Conservation (phyloP, 2,888 invertebrate genomes). For the Dendrolimus houi region DNA sequence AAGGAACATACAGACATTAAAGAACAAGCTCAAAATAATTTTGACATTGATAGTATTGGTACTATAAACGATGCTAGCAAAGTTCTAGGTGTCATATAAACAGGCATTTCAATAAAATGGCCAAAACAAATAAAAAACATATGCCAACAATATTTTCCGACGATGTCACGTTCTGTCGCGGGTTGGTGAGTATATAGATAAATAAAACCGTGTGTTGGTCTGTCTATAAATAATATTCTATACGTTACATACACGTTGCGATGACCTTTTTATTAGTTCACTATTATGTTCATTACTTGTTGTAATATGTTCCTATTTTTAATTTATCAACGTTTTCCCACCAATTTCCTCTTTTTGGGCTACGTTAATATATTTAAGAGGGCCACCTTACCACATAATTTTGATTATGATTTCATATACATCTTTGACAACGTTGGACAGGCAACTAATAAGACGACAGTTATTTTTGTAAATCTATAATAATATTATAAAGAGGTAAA, state of each 20-base stretch:
- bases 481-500: too few relatives aligned
- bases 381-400: too few relatives aligned
- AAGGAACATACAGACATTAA: too few relatives aligned
- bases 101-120: constrained; percentile 26
- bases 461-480: too few relatives aligned
- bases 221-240: constrained; percentile 52
- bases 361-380: neutral
- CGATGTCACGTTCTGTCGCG: constrained; percentile 8
- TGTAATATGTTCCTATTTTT: neutral
- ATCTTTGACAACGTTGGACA: too few relatives aligned
- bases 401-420: too few relatives aligned
- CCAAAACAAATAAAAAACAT: neutral
- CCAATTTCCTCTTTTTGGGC: neutral
- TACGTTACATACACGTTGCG: constrained; percentile 41
- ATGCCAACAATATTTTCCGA: neutral
- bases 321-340: neutral
- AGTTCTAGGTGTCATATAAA: constrained; percentile 6
- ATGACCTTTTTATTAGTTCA: constrained; percentile 48
- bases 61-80: neutral
- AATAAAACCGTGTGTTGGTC: constrained; percentile 59
- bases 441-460: too few relatives aligned
- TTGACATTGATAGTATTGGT: too few relatives aligned
- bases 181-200: constrained; percentile 36
- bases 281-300: constrained; percentile 17
- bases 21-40: too few relatives aligned